Conservation (phyloP, 2,888 invertebrate species). For the Nipponacmea schrenckii region DNA sequence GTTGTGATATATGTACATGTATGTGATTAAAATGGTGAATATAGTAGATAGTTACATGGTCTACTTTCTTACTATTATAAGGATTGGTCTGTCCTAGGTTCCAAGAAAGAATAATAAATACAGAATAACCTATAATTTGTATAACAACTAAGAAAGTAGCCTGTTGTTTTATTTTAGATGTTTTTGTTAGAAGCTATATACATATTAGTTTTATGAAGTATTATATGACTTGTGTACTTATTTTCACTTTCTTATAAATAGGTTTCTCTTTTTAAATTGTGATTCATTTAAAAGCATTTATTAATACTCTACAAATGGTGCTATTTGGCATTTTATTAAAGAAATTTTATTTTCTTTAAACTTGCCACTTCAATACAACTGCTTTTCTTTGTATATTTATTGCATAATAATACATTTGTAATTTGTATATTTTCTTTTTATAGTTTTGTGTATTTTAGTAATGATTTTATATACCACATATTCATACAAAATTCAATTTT, state of each 20-base stretch:
- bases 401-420: slow-evolving; percentile 2
- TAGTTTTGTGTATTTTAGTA: not conserved
- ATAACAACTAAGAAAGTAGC: not conserved
- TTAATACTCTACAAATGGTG: slow-evolving; percentile 4
- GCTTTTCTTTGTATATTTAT: slow-evolving; percentile 7
- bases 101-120: not conserved
- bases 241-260: not conserved
- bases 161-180: not conserved
- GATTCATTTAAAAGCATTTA: slow-evolving; percentile 5
- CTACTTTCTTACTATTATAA: no score
- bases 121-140: not conserved
- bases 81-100: no score
- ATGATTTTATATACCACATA: no score
- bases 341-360: not conserved
- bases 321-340: slow-evolving; percentile 4
- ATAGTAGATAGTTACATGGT: no score
- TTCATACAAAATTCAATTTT: no score
- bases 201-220: not conserved
- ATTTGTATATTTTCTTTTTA: slow-evolving; percentile 6
- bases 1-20: no score
- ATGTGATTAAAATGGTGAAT: no score
- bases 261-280: not conserved
- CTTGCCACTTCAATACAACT: not conserved
- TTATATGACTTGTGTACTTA: not conserved
- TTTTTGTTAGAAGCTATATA: not conserved